Conservation (phyloP, 2,888 invertebrate species). For the Eupeodes latifasciatus region DNA sequence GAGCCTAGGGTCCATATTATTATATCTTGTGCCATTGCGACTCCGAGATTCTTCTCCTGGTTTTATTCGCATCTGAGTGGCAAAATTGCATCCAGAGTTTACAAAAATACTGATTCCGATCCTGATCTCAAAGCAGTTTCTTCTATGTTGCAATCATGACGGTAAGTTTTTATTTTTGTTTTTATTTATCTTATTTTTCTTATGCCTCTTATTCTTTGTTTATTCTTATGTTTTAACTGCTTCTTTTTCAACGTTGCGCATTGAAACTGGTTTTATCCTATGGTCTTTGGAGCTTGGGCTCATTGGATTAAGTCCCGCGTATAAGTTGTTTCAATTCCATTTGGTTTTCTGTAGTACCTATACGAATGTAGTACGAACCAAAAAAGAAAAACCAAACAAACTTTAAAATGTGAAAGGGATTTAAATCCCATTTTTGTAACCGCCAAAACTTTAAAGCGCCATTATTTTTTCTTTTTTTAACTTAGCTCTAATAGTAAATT, state of each 20-base stretch:
- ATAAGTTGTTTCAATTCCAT: constrained; percentile 68
- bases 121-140: constrained; percentile 51
- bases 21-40: constrained; percentile 13
- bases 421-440: constrained; percentile 53
- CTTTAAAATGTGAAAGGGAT: constrained; percentile 65
- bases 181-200: constrained; percentile 34
- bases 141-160: constrained; percentile 72
- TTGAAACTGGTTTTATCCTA: constrained; percentile 40
- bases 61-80: constrained; percentile 50
- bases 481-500: neutral
- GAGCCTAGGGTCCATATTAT: constrained; percentile 29
- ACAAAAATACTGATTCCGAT: constrained; percentile 42
- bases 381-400: constrained; percentile 5
- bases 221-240: constrained; percentile 58
- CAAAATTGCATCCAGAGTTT: constrained; percentile 38
- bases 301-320: constrained; percentile 47
- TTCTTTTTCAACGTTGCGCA: constrained; percentile 16
- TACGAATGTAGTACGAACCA: neutral
- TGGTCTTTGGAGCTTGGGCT: constrained; percentile 22
- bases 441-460: constrained; percentile 42
- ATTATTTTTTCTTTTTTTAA: neutral
- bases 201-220: constrained; percentile 55
- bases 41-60: constrained; percentile 51
- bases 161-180: constrained; percentile 57
- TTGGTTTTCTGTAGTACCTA: constrained; percentile 14